Evolutionary conservation across 2,113 vertebrate species (phyloP), one percentile per base, ranked within the genome.

Genomic region (Dasyprocta punctata): DNA sequence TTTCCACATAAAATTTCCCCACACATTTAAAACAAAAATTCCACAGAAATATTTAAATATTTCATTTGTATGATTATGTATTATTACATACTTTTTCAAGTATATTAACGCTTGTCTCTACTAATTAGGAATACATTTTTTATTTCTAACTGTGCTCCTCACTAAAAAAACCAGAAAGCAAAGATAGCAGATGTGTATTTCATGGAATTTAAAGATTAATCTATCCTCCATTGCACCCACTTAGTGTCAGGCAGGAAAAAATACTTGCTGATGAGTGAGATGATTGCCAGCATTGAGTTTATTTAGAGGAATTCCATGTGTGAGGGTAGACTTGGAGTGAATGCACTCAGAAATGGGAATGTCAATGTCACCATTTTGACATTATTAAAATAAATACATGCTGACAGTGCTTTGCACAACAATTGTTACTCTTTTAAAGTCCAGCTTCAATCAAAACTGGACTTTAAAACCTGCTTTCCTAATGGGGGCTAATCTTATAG

Each of bases 241-340:
- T 94, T 93, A 97, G 98, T 95, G 10, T 96, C 97, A 92, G 86
- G 54, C 41, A 96, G 94, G 94, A 98, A 96, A 84, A 95, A 83
- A 90, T 96, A 81, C 89, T 96, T 97, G 89, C 89, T 97, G 98
- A 97, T 96, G 95, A 97, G 94, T 98, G 97, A 96, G 92, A 96
- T 97, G 97, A 97, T 96, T 98, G 8, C 65, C 96, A 96, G 95
- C 26, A 95, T 14, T 95, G 81, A 93, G 80, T 84, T 90, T 91
- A 52, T 96, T 98, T 97, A 97, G 81, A 86, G 96, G 56, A 96
- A 97, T 96, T 93, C 97, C 4, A 17, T 86, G 90, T 90, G 90
- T 86, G 71, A 96, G 92, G 81, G 84, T 71, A 26, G 94, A 41
- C 86, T 97, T 61, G 67, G 95, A 98, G 20, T 84, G 61, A 95